Evolutionary conservation across 2,797 vertebrate species (phyloP).

Genomic region (Halcyon leucocephala): DNA sequence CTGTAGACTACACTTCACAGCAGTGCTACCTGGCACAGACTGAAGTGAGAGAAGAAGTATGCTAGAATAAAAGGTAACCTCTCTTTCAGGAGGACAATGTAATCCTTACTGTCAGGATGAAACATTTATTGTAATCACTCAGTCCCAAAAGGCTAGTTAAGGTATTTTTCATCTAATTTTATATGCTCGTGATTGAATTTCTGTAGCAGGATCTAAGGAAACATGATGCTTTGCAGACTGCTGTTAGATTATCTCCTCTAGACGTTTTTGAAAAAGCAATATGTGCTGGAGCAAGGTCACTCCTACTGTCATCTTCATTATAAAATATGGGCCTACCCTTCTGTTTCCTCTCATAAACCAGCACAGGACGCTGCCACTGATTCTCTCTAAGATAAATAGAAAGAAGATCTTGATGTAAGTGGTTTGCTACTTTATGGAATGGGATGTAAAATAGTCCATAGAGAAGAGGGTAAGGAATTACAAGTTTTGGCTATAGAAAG

Average conservation of each 20-base stretch:
- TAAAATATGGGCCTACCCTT: conserved; percentile 28
- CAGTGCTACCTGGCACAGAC: neutral
- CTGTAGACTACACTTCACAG: neutral
- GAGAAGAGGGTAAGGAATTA: neutral
- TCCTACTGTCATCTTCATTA: conserved; percentile 22
- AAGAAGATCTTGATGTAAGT: neutral
- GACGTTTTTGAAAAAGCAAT: neutral
- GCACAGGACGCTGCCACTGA: neutral
- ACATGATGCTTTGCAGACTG: conserved; percentile 14
- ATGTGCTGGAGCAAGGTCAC: conserved; percentile 32
- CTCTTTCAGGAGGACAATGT: neutral
- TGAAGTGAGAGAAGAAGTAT: neutral
- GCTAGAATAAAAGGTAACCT: neutral
- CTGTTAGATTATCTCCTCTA: conserved; percentile 41
- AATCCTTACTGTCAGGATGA: conserved; percentile 36
- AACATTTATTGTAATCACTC: conserved; percentile 20
- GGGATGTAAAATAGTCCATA: neutral
- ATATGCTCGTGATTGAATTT: conserved; percentile 52
- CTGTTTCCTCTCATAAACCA: conserved; percentile 5
- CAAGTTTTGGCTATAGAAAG: neutral
- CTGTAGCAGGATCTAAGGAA: conserved; percentile 13
- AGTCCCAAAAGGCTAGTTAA: conserved; percentile 56
- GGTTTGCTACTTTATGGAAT: neutral
- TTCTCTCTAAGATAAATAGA: neutral
- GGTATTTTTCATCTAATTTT: conserved; percentile 67